Evolutionary conservation across 2,113 vertebrate genomes (phyloP).

Genomic region (Nibea coibor): DNA sequence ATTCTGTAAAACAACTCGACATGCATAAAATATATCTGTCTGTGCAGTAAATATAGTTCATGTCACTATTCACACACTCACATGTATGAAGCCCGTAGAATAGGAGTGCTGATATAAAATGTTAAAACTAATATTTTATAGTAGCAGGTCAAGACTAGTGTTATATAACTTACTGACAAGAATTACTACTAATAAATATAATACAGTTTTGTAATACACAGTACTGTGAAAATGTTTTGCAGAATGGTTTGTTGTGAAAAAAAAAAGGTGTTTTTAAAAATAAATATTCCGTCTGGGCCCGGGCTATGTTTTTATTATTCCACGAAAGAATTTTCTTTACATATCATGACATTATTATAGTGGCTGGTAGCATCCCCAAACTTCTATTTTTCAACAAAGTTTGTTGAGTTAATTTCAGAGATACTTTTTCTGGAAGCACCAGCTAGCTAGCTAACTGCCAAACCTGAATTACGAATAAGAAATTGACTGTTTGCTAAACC

Average conservation of each 20-base stretch:
- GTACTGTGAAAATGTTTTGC: background rate
- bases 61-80: constrained; percentile 38
- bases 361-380: too few relatives aligned
- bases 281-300: background rate
- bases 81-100: constrained; percentile 31
- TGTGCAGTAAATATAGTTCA: constrained; percentile 55
- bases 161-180: background rate
- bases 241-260: background rate
- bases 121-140: background rate
- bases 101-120: constrained; percentile 27
- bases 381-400: background rate
- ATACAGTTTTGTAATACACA: background rate
- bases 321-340: background rate
- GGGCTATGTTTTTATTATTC: background rate
- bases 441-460: background rate
- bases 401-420: background rate
- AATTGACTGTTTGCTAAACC: background rate
- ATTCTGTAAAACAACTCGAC: constrained; percentile 67
- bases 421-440: background rate
- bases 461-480: background rate
- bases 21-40: constrained; percentile 67
- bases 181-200: too few relatives aligned
- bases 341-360: too few relatives aligned
- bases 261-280: background rate
- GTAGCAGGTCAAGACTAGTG: background rate